Evolutionary conservation across 2,113 vertebrate genomes (phyloP).

Genomic region (human): DNA sequence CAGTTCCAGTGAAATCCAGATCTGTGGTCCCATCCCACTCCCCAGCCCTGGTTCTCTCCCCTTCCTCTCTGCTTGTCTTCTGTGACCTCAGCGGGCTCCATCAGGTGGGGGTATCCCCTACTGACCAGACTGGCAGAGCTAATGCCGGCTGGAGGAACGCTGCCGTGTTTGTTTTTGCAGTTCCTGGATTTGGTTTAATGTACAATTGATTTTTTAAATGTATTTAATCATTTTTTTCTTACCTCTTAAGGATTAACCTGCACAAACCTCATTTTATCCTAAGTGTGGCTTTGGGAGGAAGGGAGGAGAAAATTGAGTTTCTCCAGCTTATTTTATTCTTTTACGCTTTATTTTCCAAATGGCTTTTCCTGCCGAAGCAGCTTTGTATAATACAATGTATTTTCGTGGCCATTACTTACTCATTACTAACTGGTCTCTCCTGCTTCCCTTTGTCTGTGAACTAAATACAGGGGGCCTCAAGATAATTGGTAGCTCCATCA

Average conservation of each 20-base stretch:
- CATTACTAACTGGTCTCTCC: constrained; percentile 68
- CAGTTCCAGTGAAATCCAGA: constrained; percentile 37
- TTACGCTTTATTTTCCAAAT: constrained; percentile 73
- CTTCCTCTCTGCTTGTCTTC: not conserved
- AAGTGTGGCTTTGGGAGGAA: constrained; percentile 81
- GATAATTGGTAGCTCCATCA: constrained; percentile 61
- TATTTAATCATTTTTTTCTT: constrained; percentile 81
- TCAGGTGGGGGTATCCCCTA: constrained; percentile 45
- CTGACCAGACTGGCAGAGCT: constrained; percentile 45
- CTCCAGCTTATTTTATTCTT: constrained; percentile 75
- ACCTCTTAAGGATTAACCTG: constrained; percentile 80
- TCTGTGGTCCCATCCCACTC: not conserved
- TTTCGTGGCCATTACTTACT: constrained; percentile 66
- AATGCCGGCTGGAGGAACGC: not conserved
- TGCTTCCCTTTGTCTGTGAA: constrained; percentile 71
- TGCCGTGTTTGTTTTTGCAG: constrained; percentile 62
- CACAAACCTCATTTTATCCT: constrained; percentile 79
- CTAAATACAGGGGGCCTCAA: constrained; percentile 63
- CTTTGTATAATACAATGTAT: constrained; percentile 60
- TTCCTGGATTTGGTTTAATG: constrained; percentile 80
- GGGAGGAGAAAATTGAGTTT: constrained; percentile 79
- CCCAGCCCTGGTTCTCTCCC: not conserved
- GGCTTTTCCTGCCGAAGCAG: constrained; percentile 65
- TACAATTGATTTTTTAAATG: constrained; percentile 82
- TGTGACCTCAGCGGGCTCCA: not conserved